phyloP scores from a whole-genome alignment of 2,113 vertebrate genomes.

The Petaurus breviceps region DNA sequence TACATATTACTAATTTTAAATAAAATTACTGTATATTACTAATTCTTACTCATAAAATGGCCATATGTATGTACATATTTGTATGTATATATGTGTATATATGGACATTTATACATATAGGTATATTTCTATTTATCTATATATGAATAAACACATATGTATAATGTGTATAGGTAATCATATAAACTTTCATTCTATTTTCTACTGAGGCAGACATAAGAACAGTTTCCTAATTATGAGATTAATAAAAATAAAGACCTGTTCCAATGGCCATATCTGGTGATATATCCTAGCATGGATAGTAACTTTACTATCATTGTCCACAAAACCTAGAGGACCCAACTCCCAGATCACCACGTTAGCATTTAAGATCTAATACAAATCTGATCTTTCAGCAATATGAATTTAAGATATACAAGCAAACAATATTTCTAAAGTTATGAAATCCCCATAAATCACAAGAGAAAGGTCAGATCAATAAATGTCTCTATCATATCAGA shows the following conservation, averaged over 20 bases:
- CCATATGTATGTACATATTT: rapidly evolving
- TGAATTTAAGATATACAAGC: neutral
- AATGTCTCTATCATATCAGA: neutral
- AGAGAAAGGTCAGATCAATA: conserved; percentile 29
- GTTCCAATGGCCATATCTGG: neutral
- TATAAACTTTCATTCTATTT: neutral
- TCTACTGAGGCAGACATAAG: neutral
- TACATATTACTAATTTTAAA: too few species aligned
- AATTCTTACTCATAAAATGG: neutral
- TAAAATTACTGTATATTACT: too few species aligned
- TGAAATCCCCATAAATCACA: conserved; percentile 1
- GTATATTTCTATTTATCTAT: neutral
- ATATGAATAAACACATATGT: neutral
- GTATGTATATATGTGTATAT: neutral
- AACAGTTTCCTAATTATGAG: neutral
- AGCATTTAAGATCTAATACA: neutral
- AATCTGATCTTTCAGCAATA: conserved; percentile 31
- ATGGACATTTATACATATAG: neutral
- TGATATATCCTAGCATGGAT: neutral
- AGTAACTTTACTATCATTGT: neutral
- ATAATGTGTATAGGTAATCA: neutral
- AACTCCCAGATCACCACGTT: neutral
- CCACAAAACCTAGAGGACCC: neutral
- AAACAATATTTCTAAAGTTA: conserved; percentile 54
- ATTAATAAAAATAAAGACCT: neutral